Percentiles rank a stretch among this genome's conserved stretches.
Evolutionary conservation across 2,888 invertebrate species (phyloP).

Genomic region (Nysson spinosus): DNA sequence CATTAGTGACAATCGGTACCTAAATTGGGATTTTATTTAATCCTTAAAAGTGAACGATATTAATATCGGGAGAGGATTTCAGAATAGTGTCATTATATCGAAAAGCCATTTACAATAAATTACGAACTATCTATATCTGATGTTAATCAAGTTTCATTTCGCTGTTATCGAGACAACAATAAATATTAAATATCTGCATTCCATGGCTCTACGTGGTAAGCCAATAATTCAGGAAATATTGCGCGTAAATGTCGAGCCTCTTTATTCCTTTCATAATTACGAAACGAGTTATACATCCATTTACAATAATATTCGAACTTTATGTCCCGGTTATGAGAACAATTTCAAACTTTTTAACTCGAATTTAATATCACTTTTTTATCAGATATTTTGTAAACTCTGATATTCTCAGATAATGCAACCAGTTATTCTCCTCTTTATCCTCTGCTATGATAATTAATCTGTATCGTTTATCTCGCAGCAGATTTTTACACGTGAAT

Average conservation of each 20-base stretch:
- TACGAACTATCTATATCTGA: constrained; percentile 23
- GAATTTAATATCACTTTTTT: too few species aligned
- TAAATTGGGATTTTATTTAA: constrained; percentile 2
- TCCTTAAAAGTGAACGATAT: constrained; percentile 19
- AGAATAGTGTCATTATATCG: constrained; percentile 34
- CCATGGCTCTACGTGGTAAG: too few species aligned
- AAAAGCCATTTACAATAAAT: constrained; percentile 50
- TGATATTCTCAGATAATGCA: background rate
- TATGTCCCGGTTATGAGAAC: too few species aligned
- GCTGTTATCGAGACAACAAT: constrained; percentile 3
- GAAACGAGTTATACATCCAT: too few species aligned
- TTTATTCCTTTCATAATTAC: too few species aligned
- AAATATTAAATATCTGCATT: background rate
- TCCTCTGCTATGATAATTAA: background rate
- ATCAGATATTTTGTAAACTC: too few species aligned
- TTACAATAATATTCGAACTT: too few species aligned
- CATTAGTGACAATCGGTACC: background rate
- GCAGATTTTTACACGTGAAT: background rate
- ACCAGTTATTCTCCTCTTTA: background rate
- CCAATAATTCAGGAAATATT: too few species aligned
- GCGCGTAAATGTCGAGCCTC: too few species aligned
- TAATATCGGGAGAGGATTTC: constrained; percentile 38
- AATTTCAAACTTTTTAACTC: too few species aligned
- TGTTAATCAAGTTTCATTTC: constrained; percentile 37
- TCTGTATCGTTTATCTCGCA: background rate